Conservation (phyloP, 1,140 invertebrate genomes). For the Brachionus manjavacas region DNA sequence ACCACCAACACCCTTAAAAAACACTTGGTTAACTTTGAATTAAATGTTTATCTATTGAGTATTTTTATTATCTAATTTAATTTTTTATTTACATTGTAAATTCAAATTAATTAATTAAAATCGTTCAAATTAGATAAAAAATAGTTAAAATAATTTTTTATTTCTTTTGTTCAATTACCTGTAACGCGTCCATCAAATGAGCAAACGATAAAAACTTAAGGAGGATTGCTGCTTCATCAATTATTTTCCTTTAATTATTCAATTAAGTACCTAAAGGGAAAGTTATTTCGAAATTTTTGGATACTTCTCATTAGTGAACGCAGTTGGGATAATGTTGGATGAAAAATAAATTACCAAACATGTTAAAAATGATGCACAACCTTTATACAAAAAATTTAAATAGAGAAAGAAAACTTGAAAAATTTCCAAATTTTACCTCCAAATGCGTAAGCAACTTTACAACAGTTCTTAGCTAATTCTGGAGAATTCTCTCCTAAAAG, state of each 20-base stretch:
- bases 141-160: too few relatives aligned
- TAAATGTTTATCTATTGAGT: too few relatives aligned
- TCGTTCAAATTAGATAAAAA: too few relatives aligned
- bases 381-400: not conserved
- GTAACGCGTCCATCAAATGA: conserved; percentile 18
- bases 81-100: too few relatives aligned
- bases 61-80: too few relatives aligned
- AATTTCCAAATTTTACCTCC: not conserved
- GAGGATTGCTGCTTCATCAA: not conserved
- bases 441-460: not conserved
- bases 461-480: not conserved
- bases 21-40: not conserved
- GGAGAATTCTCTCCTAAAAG: not conserved
- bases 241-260: not conserved
- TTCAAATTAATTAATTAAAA: too few relatives aligned
- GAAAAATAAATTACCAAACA: not conserved
- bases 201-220: conserved; percentile 7
- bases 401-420: too few relatives aligned
- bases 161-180: not conserved
- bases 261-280: too few relatives aligned
- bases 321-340: not conserved
- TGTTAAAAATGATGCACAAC: not conserved
- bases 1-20: conserved; percentile 2
- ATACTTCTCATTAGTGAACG: not conserved
- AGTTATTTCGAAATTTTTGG: not conserved